Evolutionary conservation across 1,140 invertebrate species (phyloP), one percentile per base, ranked within the genome.

Genomic region (Papilio glaucus): DNA sequence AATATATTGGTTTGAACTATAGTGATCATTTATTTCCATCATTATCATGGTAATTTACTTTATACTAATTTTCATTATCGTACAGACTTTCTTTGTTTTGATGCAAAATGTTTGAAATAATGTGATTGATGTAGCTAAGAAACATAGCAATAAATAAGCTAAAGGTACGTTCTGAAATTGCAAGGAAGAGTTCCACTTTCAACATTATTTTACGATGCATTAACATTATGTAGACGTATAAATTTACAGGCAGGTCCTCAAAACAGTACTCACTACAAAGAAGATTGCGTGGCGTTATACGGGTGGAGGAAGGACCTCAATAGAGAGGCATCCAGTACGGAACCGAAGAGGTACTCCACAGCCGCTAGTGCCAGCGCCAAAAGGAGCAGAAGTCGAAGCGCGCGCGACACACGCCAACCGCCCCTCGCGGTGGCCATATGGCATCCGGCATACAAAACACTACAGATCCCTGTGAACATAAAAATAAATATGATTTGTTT

Each of bases 261-360:
- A n/a, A n/a, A 26, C 8, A 38, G 15, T 60, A 77, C 78, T 72
- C 68, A 89, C 87, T 82, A 87, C 69, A 85, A 18, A 18, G 82
- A 81, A 21, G 88, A 79, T 73, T 85, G 85, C 9, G 88, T 88
- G 13, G 85, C 84, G 84, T 90, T 90, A 42, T 88, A 86, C 15
- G 85, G 86, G 79, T 92, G 89, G 10, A 91, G 80, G 61, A 90
- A 91, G 29, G 90, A 90, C 37, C 85, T 75, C 33, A 92, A 81
- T 15, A 89, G 87, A n/a, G 88, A 89, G 8, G 88, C 88, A 77
- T 90, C 88, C n/a, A 91, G 80, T 29, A 92, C 88, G 73, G 88
- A 88, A 57, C 90, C 89, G 81, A 89, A 91, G 71, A 92, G 84
- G 79, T 87, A 92, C 77, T 92, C 90, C 24, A 92, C 84, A 10